Conservation (phyloP, 1,140 invertebrate species). For the Calliopsis andreniformis region DNA sequence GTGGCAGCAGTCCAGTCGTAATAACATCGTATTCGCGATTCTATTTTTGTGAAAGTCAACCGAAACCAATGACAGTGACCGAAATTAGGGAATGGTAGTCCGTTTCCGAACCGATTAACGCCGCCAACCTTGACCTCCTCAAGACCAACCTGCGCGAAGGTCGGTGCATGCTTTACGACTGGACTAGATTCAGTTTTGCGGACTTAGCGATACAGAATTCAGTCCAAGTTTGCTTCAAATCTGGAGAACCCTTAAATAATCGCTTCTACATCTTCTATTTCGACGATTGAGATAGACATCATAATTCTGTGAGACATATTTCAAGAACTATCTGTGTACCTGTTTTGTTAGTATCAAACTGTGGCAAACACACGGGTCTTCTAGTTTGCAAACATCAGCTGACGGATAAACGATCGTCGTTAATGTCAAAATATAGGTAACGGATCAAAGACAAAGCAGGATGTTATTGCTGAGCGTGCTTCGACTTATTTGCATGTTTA, state of each 20-base stretch:
- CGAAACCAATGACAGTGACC: conserved; percentile 9
- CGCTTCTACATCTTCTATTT: too few species aligned
- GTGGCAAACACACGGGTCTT: background rate
- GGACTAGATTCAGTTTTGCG: too few species aligned
- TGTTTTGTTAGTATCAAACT: too few species aligned
- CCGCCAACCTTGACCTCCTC: conserved; percentile 13
- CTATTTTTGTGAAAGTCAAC: conserved; percentile 16
- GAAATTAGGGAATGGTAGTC: background rate
- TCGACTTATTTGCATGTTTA: conserved; percentile 21
- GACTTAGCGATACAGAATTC: too few species aligned
- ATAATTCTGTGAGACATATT: too few species aligned
- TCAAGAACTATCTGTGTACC: too few species aligned
- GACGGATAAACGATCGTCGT: background rate
- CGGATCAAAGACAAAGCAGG: conserved; percentile 18
- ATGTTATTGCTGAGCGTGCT: background rate
- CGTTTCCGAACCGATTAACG: background rate
- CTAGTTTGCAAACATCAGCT: background rate
- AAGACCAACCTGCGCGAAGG: background rate
- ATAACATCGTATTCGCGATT: conserved; percentile 12
- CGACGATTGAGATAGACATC: too few species aligned
- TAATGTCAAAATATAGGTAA: background rate
- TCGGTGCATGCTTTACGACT: background rate
- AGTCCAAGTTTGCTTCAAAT: too few species aligned
- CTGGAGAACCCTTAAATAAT: too few species aligned
- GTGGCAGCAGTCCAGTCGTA: conserved; percentile 32